Conservation (phyloP, 2,797 vertebrate genomes). For the Enteromius thamalakanensis region DNA sequence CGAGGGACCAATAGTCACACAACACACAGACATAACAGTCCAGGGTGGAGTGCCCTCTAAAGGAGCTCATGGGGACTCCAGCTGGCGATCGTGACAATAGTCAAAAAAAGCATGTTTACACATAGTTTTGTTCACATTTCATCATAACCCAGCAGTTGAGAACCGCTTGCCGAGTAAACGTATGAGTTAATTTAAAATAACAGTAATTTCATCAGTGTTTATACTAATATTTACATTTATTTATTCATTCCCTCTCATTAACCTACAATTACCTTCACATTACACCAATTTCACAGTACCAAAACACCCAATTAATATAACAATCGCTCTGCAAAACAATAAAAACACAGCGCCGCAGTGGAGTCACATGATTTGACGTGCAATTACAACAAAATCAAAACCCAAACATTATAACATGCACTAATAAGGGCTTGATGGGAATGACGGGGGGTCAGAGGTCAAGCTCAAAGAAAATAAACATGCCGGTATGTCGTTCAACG, state of each 20-base stretch:
- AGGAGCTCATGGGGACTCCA: too few relatives aligned
- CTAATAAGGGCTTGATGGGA: constrained; percentile 27
- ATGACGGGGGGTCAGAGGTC: constrained; percentile 55
- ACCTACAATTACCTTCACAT: constrained; percentile 49
- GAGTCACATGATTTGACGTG: constrained; percentile 31
- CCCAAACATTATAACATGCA: constrained; percentile 52
- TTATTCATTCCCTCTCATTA: constrained; percentile 63
- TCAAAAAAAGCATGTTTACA: too few relatives aligned
- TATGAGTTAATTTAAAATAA: constrained; percentile 39
- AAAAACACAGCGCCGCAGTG: constrained; percentile 1
- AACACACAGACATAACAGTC: too few relatives aligned
- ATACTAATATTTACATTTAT: constrained; percentile 52
- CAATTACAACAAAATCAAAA: constrained; percentile 49
- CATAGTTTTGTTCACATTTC: too few relatives aligned
- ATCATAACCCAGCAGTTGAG: background rate
- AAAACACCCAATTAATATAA: constrained; percentile 38
- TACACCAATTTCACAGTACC: constrained; percentile 51
- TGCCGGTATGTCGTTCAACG: constrained; percentile 11
- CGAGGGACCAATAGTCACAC: too few relatives aligned
- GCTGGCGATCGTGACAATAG: too few relatives aligned
- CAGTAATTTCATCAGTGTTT: constrained; percentile 40
- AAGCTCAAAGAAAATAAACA: constrained; percentile 69
- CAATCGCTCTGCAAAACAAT: constrained; percentile 19
- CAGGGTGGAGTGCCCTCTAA: too few relatives aligned
- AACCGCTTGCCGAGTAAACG: background rate